Evolutionary conservation across 2,888 invertebrate genomes (phyloP).

Genomic region (Cerceris rybyensis): DNA sequence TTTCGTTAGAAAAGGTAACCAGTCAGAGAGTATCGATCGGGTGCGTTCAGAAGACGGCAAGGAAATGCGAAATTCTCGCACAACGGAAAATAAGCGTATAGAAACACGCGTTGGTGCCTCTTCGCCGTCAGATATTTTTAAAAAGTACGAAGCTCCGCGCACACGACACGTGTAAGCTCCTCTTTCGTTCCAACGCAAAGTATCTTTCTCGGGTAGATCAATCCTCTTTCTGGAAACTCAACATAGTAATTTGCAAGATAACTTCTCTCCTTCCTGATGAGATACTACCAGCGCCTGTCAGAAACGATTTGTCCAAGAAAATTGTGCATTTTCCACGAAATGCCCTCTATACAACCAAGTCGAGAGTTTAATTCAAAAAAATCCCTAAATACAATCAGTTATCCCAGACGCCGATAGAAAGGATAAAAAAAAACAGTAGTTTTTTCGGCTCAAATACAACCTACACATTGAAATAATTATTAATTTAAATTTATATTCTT

Average conservation of each 20-base stretch:
- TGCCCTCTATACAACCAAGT: too few species aligned
- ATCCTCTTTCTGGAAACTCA: not conserved
- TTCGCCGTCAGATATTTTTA: slow-evolving; percentile 48
- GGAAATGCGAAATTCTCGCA: slow-evolving; percentile 7
- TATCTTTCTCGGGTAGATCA: slow-evolving; percentile 9
- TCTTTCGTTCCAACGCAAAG: slow-evolving; percentile 17
- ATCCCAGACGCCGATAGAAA: too few species aligned
- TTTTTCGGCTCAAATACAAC: too few species aligned
- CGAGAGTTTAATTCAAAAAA: too few species aligned
- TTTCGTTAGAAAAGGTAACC: slow-evolving; percentile 1
- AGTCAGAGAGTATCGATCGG: not conserved
- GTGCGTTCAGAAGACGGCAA: not conserved
- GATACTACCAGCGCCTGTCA: too few species aligned
- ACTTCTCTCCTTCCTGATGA: too few species aligned
- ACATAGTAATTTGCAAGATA: not conserved
- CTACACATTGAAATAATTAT: too few species aligned
- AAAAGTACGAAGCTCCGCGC: slow-evolving; percentile 42
- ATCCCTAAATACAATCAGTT: too few species aligned
- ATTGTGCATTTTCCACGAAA: too few species aligned
- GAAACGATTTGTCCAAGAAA: too few species aligned
- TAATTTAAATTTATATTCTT: too few species aligned
- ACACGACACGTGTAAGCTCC: slow-evolving; percentile 46
- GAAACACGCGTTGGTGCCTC: not conserved
- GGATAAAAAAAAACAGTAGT: too few species aligned
- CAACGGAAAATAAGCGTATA: slow-evolving; percentile 4